These are phyloP conservation scores for Xylota sylvarum DNA, from an alignment of 2,888 invertebrate species.

Conservation along the genomic window DNA sequence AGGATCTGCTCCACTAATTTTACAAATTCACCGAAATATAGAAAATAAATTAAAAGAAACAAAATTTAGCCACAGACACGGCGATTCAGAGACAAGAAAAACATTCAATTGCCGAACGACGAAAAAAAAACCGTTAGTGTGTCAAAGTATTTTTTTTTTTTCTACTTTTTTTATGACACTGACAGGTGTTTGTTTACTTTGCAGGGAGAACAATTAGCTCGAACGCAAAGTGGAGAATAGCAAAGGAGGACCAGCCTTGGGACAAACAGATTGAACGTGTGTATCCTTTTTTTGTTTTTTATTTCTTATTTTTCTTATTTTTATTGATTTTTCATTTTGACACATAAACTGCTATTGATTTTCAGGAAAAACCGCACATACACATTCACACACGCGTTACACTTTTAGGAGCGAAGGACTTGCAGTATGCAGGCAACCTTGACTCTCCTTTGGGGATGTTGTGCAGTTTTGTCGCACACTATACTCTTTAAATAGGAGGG, in stretches of 20 bases:
- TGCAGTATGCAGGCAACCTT: conserved; percentile 72
- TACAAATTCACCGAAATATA: conserved; percentile 23
- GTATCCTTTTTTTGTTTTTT: conserved; percentile 25
- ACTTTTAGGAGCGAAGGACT: conserved; percentile 67
- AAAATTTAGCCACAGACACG: conserved; percentile 45
- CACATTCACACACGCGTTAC: conserved; percentile 31
- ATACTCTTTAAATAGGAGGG: conserved; percentile 12
- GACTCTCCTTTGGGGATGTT: conserved; percentile 56
- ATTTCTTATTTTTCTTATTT: too few relatives aligned
- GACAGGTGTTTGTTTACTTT: conserved; percentile 77
- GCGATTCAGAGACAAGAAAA: conserved; percentile 47
- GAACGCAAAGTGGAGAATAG: conserved; percentile 14
- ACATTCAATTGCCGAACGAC: conserved; percentile 40
- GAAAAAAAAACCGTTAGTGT: conserved; percentile 57
- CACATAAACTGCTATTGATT: conserved; percentile 49
- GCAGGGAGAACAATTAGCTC: background rate
- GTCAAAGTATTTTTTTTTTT: conserved; percentile 54
- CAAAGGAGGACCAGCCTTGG: conserved; percentile 53
- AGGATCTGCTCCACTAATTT: conserved; percentile 13
- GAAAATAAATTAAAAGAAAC: conserved; percentile 18
- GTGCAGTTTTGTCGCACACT: conserved; percentile 32
- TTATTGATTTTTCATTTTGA: conserved; percentile 69
- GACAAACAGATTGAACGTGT: background rate
- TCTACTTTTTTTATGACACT: conserved; percentile 30
- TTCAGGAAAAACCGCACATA: conserved; percentile 29